A percentile compares a stretch with the other conserved stretches of the same genome.
These are phyloP conservation scores for Lasioglossum pauxillum DNA, from an alignment of 2,888 invertebrate genomes.

Conservation along the genomic window DNA sequence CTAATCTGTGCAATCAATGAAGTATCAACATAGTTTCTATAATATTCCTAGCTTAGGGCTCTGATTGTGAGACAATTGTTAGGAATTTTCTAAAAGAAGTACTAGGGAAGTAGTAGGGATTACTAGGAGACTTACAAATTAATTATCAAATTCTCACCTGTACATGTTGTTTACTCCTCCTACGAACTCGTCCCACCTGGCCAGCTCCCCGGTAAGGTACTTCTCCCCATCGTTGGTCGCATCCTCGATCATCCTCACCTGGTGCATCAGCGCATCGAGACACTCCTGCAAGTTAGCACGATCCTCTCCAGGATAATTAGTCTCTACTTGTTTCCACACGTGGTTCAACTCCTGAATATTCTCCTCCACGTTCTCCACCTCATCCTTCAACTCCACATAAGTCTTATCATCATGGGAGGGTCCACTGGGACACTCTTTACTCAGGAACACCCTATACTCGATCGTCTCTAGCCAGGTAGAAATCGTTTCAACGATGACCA, in stretches of 20 bases:
- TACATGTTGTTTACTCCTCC: conserved; percentile 87
- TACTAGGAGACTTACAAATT: neutral
- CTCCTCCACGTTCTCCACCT: conserved; percentile 88
- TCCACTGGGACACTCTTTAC: conserved; percentile 77
- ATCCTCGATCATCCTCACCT: conserved; percentile 89
- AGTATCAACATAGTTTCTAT: neutral
- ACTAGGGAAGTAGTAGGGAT: too few relatives aligned
- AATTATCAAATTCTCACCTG: conserved; percentile 78
- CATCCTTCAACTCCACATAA: conserved; percentile 88
- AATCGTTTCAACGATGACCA: conserved; percentile 92
- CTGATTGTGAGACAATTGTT: too few relatives aligned
- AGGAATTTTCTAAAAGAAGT: too few relatives aligned
- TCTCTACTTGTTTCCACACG: conserved; percentile 84
- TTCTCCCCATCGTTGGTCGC: conserved; percentile 87
- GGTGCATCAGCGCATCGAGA: conserved; percentile 87
- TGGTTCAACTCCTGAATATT: conserved; percentile 88
- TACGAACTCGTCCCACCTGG: conserved; percentile 90
- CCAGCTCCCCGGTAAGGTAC: conserved; percentile 86
- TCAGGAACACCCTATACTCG: conserved; percentile 90
- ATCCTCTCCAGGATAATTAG: conserved; percentile 82
- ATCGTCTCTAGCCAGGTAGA: conserved; percentile 94
- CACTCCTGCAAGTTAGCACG: conserved; percentile 86
- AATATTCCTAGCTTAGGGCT: neutral
- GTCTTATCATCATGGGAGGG: conserved; percentile 73
- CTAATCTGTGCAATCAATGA: conserved; percentile 62